A percentile compares a stretch with the other conserved stretches of the same genome.
These are phyloP conservation scores for Psittacula cyanocephala DNA, from an alignment of 2,113 vertebrate species.

Conservation along the genomic window DNA sequence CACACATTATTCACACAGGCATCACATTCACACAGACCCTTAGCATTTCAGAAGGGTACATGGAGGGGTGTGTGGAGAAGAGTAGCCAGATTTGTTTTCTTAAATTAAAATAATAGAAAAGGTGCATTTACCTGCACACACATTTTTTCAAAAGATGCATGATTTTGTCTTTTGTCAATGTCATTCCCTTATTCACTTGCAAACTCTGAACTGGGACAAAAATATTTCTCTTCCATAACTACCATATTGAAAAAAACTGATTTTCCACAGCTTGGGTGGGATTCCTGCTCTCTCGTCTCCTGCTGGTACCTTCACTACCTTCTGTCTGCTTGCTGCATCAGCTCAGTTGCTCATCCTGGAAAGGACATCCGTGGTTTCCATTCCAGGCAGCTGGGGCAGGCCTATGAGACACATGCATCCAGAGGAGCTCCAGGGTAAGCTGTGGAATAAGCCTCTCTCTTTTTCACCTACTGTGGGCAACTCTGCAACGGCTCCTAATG, in stretches of 20 bases:
- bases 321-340: background rate
- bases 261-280: background rate
- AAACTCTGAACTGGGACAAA: background rate
- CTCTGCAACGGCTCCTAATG: background rate
- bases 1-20: too few species aligned
- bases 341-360: slow-evolving; percentile 20
- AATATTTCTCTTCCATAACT: background rate
- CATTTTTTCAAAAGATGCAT: background rate
- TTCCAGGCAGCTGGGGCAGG: background rate
- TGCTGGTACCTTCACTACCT: background rate
- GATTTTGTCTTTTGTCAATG: background rate
- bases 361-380: slow-evolving; percentile 30
- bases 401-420: background rate
- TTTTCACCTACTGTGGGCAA: background rate
- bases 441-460: background rate
- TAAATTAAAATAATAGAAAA: background rate
- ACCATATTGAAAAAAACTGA: background rate
- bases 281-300: background rate
- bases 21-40: background rate
- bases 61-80: fast-evolving
- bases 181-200: background rate
- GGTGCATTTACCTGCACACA: background rate
- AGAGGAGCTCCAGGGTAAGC: slow-evolving; percentile 3
- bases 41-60: background rate
- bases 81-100: background rate